Evolutionary conservation across 2,888 invertebrate genomes (phyloP).

Genomic region (Caenorhabditis afra): DNA sequence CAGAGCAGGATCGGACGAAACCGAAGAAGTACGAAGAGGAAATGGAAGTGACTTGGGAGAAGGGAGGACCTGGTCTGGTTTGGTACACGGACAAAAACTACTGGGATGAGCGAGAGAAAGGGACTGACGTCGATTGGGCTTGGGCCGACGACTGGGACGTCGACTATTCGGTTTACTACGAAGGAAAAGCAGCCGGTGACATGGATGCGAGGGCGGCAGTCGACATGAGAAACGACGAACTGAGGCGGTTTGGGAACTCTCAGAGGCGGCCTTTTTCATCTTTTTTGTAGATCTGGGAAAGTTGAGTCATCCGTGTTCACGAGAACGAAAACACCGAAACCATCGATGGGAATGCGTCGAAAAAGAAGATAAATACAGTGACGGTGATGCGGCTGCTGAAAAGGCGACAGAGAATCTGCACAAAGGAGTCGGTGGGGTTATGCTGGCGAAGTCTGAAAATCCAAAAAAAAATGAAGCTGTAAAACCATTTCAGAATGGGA

Average conservation of each 20-base stretch:
- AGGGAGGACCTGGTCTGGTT: slow-evolving; percentile 84
- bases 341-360: slow-evolving; percentile 10
- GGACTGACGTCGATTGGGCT: slow-evolving; percentile 82
- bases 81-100: slow-evolving; percentile 84
- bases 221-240: slow-evolving; percentile 81
- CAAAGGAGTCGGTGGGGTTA: slow-evolving; percentile 72
- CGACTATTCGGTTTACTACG: slow-evolving; percentile 83
- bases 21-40: slow-evolving; percentile 71
- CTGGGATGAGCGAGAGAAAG: slow-evolving; percentile 82
- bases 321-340: background rate
- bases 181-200: slow-evolving; percentile 81
- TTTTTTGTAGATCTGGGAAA: slow-evolving; percentile 59
- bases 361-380: slow-evolving; percentile 67
- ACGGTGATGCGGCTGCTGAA: slow-evolving; percentile 81
- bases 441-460: slow-evolving; percentile 53
- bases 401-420: slow-evolving; percentile 57
- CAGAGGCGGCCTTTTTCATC: background rate
- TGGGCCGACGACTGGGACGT: slow-evolving; percentile 84
- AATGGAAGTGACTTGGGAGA: slow-evolving; percentile 83
- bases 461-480: background rate
- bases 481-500: slow-evolving; percentile 79
- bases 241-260: slow-evolving; percentile 43
- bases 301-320: slow-evolving; percentile 61
- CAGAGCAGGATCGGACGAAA: slow-evolving; percentile 81
- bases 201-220: slow-evolving; percentile 82